Conservation (phyloP, 2,797 vertebrate genomes). For the Chiroxiphia lanceolata region DNA sequence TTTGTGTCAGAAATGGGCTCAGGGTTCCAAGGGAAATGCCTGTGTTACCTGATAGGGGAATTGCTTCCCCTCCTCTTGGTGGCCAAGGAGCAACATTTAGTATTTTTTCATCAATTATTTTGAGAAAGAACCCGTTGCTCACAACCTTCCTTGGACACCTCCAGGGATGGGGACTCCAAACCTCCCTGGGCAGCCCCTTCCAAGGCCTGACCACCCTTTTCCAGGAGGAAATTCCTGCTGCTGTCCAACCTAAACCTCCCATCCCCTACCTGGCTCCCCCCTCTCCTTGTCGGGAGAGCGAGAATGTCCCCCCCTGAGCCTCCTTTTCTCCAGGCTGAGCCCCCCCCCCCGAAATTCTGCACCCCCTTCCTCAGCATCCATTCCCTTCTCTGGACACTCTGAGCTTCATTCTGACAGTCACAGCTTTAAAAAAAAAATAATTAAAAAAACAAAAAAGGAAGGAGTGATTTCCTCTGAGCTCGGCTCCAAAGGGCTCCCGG, state of each 20-base stretch:
- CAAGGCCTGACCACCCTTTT: background rate
- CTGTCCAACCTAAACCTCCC: background rate
- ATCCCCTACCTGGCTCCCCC: background rate
- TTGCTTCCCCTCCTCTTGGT: background rate
- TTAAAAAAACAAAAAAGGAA: background rate
- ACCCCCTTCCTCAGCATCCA: background rate
- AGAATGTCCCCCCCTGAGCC: rapidly evolving
- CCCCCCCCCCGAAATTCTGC: background rate
- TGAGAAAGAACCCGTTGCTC: background rate
- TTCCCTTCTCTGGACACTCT: background rate
- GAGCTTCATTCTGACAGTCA: background rate
- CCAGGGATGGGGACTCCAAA: background rate
- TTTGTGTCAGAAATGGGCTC: background rate
- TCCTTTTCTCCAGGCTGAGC: background rate
- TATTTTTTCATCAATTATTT: background rate
- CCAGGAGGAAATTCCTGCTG: background rate
- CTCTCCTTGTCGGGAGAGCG: background rate
- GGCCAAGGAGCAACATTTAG: background rate
- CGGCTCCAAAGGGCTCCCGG: background rate
- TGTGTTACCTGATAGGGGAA: rapidly evolving
- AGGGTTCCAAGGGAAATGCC: background rate
- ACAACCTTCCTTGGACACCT: rapidly evolving
- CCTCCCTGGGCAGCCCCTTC: background rate
- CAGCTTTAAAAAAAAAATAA: background rate
- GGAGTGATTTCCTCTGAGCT: constrained; percentile 31